phyloP scores from a whole-genome alignment of 37 sponge, comb jelly and placozoan species.

The Beroe forskalii region DNA sequence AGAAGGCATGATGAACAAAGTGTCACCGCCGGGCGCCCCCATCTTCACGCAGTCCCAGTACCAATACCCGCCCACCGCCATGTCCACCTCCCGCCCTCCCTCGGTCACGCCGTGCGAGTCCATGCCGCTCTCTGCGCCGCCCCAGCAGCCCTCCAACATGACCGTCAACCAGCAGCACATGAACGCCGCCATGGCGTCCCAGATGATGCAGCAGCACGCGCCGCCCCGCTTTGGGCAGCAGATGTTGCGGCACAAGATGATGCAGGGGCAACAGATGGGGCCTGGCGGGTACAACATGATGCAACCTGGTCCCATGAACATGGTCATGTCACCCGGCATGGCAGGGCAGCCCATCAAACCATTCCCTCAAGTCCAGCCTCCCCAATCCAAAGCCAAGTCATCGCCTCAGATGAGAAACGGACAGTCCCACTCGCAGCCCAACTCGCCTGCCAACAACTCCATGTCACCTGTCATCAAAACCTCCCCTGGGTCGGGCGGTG shows the following conservation, averaged over 20 bases:
- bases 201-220: not conserved
- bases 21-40: not conserved
- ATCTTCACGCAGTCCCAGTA: conserved; percentile 55
- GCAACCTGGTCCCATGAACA: not conserved
- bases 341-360: conserved; percentile 37
- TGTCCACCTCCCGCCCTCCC: not conserved
- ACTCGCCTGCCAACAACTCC: conserved; percentile 39
- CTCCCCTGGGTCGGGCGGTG: not conserved
- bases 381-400: not conserved
- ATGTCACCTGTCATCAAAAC: conserved; percentile 42
- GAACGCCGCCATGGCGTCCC: not conserved
- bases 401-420: conserved; percentile 45
- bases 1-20: conserved; percentile 30
- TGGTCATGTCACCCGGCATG: conserved; percentile 10
- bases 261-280: not conserved
- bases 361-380: not conserved
- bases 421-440: conserved; percentile 42
- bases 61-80: conserved; percentile 11
- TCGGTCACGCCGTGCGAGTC: conserved; percentile 29
- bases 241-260: conserved; percentile 58
- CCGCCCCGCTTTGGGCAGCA: conserved; percentile 52
- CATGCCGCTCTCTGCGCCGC: not conserved
- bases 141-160: conserved; percentile 37
- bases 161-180: not conserved
- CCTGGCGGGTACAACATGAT: not conserved